Percentiles rank a stretch among this genome's conserved stretches.
Conservation (phyloP, 1,140 invertebrate genomes). For the Mercenaria mercenaria region DNA sequence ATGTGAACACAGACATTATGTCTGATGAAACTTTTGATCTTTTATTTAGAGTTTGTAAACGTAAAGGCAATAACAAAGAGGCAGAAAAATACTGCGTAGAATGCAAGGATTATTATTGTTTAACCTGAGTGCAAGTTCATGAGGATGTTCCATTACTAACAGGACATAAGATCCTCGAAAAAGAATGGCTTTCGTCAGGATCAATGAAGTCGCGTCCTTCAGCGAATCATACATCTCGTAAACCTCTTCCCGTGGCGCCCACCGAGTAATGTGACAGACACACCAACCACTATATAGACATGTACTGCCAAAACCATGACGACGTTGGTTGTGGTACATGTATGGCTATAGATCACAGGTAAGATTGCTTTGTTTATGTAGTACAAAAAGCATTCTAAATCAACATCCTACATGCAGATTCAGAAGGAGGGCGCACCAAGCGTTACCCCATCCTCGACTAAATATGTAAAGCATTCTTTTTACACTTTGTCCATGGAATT, state of each 20-base stretch:
- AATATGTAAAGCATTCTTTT: too few species aligned
- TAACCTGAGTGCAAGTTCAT: background rate
- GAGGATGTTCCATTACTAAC: background rate
- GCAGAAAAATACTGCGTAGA: background rate
- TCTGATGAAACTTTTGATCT: slow-evolving; percentile 1
- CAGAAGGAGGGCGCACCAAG: too few species aligned
- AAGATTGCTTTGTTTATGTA: too few species aligned
- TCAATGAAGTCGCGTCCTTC: background rate
- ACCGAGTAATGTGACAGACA: background rate
- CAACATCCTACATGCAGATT: too few species aligned
- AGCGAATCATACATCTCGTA: too few species aligned
- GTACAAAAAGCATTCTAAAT: too few species aligned
- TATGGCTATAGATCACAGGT: too few species aligned
- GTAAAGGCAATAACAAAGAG: background rate
- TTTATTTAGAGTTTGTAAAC: background rate
- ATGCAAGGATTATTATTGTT: background rate
- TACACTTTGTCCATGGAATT: too few species aligned
- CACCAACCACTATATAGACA: too few species aligned
- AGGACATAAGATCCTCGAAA: background rate
- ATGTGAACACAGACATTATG: background rate
- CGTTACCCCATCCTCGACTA: too few species aligned
- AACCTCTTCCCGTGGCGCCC: background rate
- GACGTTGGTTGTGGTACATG: too few species aligned
- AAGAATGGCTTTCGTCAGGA: background rate
- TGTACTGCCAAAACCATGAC: too few species aligned